Evolutionary conservation across 2,888 invertebrate genomes (phyloP), one percentile per base, ranked within the genome.

Genomic region (Xestobium rufovillosum): DNA sequence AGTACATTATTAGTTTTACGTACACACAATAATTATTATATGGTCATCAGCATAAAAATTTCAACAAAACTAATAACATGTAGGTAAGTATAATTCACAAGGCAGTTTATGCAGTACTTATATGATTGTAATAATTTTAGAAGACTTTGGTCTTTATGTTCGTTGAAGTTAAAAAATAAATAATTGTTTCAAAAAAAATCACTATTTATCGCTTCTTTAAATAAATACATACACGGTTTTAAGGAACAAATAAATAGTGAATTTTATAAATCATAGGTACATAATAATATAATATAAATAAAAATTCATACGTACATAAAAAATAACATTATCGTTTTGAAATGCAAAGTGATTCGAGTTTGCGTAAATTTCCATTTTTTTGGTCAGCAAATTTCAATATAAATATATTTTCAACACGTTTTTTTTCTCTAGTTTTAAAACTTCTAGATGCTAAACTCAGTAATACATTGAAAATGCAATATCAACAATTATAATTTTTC

Each of bases 1-100:
- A 57, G 53, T 55, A 60, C 59, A 60, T 59, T 51, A 57, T 57
- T 57, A 57, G 56, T 53, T 57, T 59, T 56, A 59, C 58, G 58
- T 60, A 57, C 55, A 60, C 48, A 51, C 51, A 48, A 58, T 55
- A 53, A 57, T 58, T 55, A 57, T 55, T 60, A 57, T 55, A 55
- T 54, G 50, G 51, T 53, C 51, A 51, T 53, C 52, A 57, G 55
- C 57, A 45, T 49, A 49, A 52, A 50, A 48, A 36, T 23, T 44
- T 49, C 52, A 57, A 51, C 45, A 47, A 55, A 59, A 58, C 57
- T 59, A 52, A 52, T 55, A 59, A 50, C 46, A 49, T 40, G 39
- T 43, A 35, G 43, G 38, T n/a, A n/a, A n/a, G n/a, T n/a, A n/a
- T 52, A 41, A 39, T 46, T 50, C 46, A 58, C 56, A 59, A 61